phyloP scores from a whole-genome alignment of 2,888 invertebrate species.

The Tromatobia lineatoria region DNA sequence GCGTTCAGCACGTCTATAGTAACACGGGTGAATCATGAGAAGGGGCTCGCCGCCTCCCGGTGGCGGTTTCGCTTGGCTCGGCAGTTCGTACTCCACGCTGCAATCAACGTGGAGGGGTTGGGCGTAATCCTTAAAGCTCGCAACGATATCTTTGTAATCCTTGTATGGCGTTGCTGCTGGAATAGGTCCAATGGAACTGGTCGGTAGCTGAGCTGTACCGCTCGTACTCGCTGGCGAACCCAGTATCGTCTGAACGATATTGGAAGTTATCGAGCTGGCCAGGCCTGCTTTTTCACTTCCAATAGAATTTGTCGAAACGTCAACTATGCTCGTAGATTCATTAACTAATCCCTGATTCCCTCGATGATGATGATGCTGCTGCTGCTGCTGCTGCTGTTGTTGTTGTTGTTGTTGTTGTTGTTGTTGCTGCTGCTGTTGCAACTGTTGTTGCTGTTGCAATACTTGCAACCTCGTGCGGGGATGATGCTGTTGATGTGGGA shows the following conservation, averaged over 20 bases:
- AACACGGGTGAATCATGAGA: constrained; percentile 96
- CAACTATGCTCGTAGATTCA: constrained; percentile 23
- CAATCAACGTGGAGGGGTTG: constrained; percentile 96
- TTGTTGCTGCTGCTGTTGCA: constrained; percentile 14
- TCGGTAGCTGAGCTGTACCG: constrained; percentile 60
- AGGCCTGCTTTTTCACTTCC: constrained; percentile 56
- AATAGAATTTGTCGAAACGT: constrained; percentile 45
- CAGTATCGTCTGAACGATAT: constrained; percentile 69
- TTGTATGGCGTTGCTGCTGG: constrained; percentile 67
- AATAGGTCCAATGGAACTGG: constrained; percentile 61
- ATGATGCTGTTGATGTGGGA: constrained; percentile 79
- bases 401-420: constrained; percentile 46
- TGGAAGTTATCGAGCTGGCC: constrained; percentile 61
- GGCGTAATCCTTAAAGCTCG: constrained; percentile 91
- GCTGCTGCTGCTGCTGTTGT: constrained; percentile 66
- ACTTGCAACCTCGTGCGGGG: constrained; percentile 75
- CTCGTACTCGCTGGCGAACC: constrained; percentile 64
- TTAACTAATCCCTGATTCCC: constrained; percentile 28
- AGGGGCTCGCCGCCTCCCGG: constrained; percentile 93
- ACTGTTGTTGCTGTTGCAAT: constrained; percentile 33
- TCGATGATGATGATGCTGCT: constrained; percentile 64
- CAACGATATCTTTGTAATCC: constrained; percentile 69
- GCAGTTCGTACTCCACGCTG: constrained; percentile 96
- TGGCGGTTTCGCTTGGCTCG: constrained; percentile 95
- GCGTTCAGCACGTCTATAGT: constrained; percentile 94